Base-by-base conservation (phyloP, 92 coral and sea anemone species). In the Zoanthus sociatus region DNA sequence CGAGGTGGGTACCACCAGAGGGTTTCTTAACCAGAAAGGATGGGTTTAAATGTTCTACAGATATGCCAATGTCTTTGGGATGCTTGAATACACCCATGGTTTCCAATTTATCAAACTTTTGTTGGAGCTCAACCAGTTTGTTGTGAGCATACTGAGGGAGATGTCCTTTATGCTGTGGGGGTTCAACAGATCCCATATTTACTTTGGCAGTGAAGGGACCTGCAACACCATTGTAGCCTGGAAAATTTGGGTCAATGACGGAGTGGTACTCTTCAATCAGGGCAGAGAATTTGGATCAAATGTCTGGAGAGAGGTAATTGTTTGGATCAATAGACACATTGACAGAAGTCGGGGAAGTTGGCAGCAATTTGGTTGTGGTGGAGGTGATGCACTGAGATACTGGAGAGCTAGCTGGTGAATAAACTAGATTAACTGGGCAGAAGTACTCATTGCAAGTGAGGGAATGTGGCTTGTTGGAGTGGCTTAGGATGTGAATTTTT, bases 161-260 rank as follows among this genome's bases (percentile, higher is more conserved):
- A 37, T 4, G 4, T 4, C 42, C 42, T 37, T 37, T 88, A 20
- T 72, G 67, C 68, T 83, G 87, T 26, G 85, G 4, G 87, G 90
- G 85, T 74, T 91, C 91, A 11, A 87, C 88, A 1, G 90, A 90
- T 14, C 91, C 88, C 90, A 87, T 90, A 26, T 37, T 37, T 4
- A 26, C 26, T 26, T 26, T 26, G 26, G 26, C 26, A 26, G 26
- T 26, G 26, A 73, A 55, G 47, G 50, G 68, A 30, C 51, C 84
- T 56, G 9, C 50, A 32, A 17, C 54, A 44, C 75, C 30, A 37
- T 78, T 50, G 83, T 78, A 78, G 67, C 83, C 67, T 64, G 74
- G 26, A 16, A 81, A 63, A 17, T 32, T 48, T 45, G 86, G 76
- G 32, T 82, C 86, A 58, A 82, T 66, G 55, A 63, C 86, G 33